These are phyloP conservation scores for Poeciliopsis infans DNA, from an alignment of 2,797 vertebrate genomes.

Conservation along the genomic window DNA sequence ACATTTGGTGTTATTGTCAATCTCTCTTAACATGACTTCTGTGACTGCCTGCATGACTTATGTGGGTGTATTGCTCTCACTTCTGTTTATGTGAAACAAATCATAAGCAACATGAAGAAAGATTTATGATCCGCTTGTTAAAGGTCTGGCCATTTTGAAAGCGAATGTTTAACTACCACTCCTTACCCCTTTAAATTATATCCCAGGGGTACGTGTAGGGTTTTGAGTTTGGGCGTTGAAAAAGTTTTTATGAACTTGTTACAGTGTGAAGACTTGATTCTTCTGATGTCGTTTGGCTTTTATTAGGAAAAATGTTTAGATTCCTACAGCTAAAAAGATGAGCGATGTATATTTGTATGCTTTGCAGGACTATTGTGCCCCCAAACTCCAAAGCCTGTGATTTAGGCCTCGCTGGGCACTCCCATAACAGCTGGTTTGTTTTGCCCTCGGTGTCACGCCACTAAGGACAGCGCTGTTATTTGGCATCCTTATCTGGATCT, in stretches of 20 bases:
- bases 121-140: background rate
- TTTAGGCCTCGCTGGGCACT: constrained; percentile 57
- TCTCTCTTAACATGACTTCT: background rate
- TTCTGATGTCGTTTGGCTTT: constrained; percentile 1
- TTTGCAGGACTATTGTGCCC: constrained; percentile 40
- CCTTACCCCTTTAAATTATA: background rate
- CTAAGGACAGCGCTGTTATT: constrained; percentile 59
- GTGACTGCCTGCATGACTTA: background rate
- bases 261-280: background rate
- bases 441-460: constrained; percentile 70
- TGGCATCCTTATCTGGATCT: constrained; percentile 64
- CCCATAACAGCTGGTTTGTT: constrained; percentile 76
- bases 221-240: background rate
- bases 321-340: constrained; percentile 18
- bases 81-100: background rate
- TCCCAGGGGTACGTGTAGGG: background rate
- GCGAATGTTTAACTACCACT: background rate
- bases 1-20: background rate
- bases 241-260: background rate
- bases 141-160: background rate
- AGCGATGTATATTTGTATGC: constrained; percentile 50
- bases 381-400: constrained; percentile 47
- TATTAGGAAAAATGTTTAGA: constrained; percentile 1
- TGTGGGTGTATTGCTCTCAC: background rate
- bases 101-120: background rate